These are phyloP conservation scores for Dolichoris vasculosae DNA, from an alignment of 1,140 invertebrate species.

Conservation along the genomic window DNA sequence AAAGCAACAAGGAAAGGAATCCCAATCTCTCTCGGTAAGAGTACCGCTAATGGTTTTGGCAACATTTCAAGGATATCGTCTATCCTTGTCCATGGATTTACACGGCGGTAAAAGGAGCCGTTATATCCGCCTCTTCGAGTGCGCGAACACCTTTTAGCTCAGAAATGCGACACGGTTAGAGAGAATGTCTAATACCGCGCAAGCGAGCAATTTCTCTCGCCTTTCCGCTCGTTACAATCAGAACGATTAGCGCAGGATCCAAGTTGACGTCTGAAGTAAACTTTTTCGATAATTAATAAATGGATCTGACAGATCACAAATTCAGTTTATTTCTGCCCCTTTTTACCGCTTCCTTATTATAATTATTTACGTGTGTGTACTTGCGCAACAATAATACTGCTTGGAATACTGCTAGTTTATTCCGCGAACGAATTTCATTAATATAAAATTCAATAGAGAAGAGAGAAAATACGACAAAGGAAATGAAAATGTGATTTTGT, in stretches of 20 bases:
- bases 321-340: neutral
- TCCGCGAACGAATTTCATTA: constrained; percentile 23
- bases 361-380: too few relatives aligned
- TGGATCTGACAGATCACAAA: neutral
- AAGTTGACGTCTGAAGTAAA: neutral
- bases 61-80: constrained; percentile 64
- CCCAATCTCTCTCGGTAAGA: neutral
- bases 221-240: neutral
- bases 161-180: constrained; percentile 6
- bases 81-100: constrained; percentile 15
- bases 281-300: neutral
- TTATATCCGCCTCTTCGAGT: neutral
- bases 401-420: neutral
- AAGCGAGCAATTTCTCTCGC: neutral
- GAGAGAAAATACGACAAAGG: neutral
- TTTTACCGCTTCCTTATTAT: too few relatives aligned
- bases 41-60: neutral
- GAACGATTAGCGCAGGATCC: neutral
- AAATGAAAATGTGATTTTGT: neutral
- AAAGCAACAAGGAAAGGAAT: neutral
- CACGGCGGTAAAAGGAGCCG: neutral
- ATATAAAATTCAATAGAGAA: neutral
- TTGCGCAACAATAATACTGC: neutral
- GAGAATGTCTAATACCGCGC: constrained; percentile 23
- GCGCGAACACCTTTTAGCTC: neutral